Base-by-base conservation (phyloP, 2,797 vertebrate species). In the Percopsis omiscomaycus region DNA sequence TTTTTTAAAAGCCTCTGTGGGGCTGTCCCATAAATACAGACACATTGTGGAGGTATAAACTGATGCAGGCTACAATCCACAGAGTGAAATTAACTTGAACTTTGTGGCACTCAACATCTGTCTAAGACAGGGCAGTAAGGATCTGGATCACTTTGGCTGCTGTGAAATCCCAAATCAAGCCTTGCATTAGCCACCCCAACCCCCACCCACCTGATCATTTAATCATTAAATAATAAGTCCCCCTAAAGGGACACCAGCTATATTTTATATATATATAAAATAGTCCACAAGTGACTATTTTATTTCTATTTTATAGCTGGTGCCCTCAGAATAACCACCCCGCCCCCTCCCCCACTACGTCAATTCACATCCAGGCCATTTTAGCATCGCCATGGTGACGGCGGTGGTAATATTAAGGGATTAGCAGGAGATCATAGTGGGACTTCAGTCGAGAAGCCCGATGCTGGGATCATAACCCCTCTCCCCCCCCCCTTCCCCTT, bases 341-440 rank as follows among this genome's bases (percentile, higher is more conserved):
- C 37, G 29, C 61, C 44, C 6, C 57, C 53, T 29, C 55, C 15
- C 14, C 61, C 30, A 13, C 12, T 15, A 27, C 45, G 56, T 76
- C 71, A 50, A 67, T 69, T 64, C 72, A 81, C 75, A 83, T 82
- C 72, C 71, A 78, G 78, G 79, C 66, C 83, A 78, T 49, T 74
- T 65, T 63, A 42, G 67, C 50, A 72, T 87, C 80, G 64, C 75
- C 78, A 81, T 80, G 78, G 74, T 61, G 51, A 74, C 75, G 68
- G 74, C 54, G 37, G 79, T 71, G 73, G 81, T 76, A 71, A 87
- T 83, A 84, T 88, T 86, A 86, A 84, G 68, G 78, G 86, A 89
- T 89, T 90, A 89, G 75, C 9, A 50, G 68, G 80, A 84, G 86
- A 88, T 88, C 81, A 76, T 79, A 77, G 85, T 85, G 76, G 79